These are phyloP conservation scores for Mystacornis crossleyi DNA, from an alignment of 2,113 vertebrate genomes.

Conservation along the genomic window DNA sequence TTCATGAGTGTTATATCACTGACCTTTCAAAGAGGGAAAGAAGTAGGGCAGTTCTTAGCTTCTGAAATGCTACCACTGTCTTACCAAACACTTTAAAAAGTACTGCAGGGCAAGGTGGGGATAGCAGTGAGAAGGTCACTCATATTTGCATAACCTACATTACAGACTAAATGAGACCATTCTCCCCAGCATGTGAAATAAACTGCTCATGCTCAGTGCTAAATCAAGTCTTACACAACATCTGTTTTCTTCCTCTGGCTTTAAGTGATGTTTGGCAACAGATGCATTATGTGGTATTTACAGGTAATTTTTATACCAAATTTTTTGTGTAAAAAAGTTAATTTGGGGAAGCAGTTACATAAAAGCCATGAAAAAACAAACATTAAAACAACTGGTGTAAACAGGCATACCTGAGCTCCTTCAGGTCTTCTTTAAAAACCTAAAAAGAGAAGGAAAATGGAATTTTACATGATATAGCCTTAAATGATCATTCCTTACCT, in stretches of 20 bases:
- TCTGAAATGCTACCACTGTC: background rate
- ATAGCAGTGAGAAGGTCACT: constrained; percentile 18
- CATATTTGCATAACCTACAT: constrained; percentile 57
- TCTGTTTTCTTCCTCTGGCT: background rate
- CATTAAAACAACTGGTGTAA: background rate
- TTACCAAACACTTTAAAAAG: constrained; percentile 18
- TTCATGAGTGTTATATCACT: background rate
- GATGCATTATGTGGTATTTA: background rate
- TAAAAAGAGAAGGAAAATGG: constrained; percentile 50
- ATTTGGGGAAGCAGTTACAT: background rate
- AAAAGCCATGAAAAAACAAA: background rate
- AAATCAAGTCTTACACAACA: constrained; percentile 34
- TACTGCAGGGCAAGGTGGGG: constrained; percentile 5
- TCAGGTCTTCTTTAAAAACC: constrained; percentile 86
- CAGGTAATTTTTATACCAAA: background rate
- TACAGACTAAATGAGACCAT: background rate
- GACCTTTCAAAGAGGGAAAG: constrained; percentile 9
- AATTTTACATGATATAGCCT: background rate
- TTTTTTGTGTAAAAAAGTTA: background rate
- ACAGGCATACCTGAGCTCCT: constrained; percentile 78
- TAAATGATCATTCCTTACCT: background rate
- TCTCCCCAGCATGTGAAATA: background rate
- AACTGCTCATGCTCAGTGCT: background rate
- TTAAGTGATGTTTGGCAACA: background rate
- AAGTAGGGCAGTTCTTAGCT: constrained; percentile 8